These are phyloP conservation scores for Anseranas semipalmata DNA, from an alignment of 2,113 vertebrate species.

Conservation along the genomic window DNA sequence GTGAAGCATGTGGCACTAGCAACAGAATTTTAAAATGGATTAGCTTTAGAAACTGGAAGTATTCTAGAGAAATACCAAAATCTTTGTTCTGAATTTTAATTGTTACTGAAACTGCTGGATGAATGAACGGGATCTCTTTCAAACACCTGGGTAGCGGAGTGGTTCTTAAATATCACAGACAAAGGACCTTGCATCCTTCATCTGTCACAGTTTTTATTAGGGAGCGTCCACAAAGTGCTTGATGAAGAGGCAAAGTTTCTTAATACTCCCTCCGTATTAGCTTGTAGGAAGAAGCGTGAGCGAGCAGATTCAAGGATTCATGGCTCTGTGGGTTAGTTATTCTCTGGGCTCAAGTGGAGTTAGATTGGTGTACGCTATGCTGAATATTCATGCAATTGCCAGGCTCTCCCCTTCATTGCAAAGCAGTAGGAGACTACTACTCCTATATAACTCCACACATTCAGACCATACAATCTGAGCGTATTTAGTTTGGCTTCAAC, in stretches of 20 bases:
- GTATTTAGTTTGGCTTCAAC: neutral
- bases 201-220: conserved; percentile 15
- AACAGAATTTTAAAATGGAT: neutral
- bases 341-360: neutral
- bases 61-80: neutral
- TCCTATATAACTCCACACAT: neutral
- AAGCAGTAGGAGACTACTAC: neutral
- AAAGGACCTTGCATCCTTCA: neutral
- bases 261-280: neutral
- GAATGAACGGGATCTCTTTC: neutral
- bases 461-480: neutral
- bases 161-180: neutral
- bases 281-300: neutral
- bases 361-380: neutral
- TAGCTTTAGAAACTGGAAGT: neutral
- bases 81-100: neutral
- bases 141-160: neutral
- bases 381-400: neutral
- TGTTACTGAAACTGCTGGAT: neutral
- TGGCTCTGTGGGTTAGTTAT: neutral
- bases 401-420: neutral
- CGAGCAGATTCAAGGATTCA: neutral
- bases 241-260: neutral
- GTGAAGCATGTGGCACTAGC: neutral
- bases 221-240: neutral